Percentiles rank a stretch among this genome's conserved stretches.
These are phyloP conservation scores for Drosophila micromelanica DNA, from an alignment of 1,140 invertebrate genomes.

Conservation along the genomic window DNA sequence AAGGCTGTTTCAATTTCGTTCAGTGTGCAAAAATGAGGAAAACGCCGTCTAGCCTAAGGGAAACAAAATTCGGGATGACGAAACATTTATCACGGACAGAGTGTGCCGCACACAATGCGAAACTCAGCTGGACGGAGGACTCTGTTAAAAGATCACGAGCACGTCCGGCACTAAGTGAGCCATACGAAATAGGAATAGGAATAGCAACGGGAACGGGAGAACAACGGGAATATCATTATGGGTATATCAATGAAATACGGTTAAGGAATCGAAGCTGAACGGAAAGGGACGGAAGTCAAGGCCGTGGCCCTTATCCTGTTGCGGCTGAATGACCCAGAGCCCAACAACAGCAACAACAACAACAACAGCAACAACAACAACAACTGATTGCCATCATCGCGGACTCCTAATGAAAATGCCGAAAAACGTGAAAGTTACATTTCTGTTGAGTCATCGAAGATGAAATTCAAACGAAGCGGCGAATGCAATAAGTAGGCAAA, in stretches of 20 bases:
- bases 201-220: conserved; percentile 6
- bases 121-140: conserved; percentile 11
- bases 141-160: conserved; percentile 45
- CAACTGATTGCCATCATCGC: conserved; percentile 51
- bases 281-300: conserved; percentile 34
- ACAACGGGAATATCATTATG: conserved; percentile 42
- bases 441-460: conserved; percentile 53
- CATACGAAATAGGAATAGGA: conserved; percentile 11
- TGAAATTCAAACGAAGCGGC: conserved; percentile 21
- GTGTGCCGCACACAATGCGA: conserved; percentile 25
- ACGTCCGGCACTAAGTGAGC: conserved; percentile 51
- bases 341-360: conserved; percentile 1
- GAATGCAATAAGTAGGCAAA: not conserved
- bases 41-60: conserved; percentile 1
- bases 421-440: conserved; percentile 21
- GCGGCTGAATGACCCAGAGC: conserved; percentile 45
- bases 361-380: not conserved
- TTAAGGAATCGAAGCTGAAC: conserved; percentile 21
- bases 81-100: conserved; percentile 32
- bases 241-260: conserved; percentile 44
- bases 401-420: conserved; percentile 51
- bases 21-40: not conserved
- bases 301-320: conserved; percentile 51
- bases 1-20: not conserved
- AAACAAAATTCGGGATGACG: conserved; percentile 23